Evolutionary conservation across 2,797 vertebrate species (phyloP), one percentile per base, ranked within the genome.

Genomic region (Cyprinodon diabolis): DNA sequence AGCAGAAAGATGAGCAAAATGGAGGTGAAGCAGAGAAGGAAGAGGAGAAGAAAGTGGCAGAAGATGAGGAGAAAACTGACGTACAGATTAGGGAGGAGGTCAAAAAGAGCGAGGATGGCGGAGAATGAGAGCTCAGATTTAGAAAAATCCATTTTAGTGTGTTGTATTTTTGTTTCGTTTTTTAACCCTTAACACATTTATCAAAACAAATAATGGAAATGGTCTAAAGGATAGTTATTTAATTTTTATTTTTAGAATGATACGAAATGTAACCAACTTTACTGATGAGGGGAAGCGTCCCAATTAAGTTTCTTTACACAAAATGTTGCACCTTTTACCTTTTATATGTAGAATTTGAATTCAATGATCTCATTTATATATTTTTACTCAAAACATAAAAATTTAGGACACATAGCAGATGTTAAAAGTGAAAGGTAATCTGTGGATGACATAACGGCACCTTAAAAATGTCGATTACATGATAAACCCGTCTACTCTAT

Each of bases 1-100:
- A 80, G 62, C 30, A 74, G 76, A 66, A 68, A 15, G 81, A 82
- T 25, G 48, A 80, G 45, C 8, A 6, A 0, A 62, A 75, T 0
- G 23, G 45, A n/a, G 81, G 10, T 2, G 82, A 84, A 66, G 56
- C 8, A 0, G 80, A 72, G 3, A 63, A 82, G 35, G 79, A 83
- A 17, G 81, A 78, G 19, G 52, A 76, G 65, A 77, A 74, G 12
- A 15, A 2, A 47, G 6, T 14, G 47, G 49, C 74, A 0, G 30
- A 69, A 57, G 67, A 77, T 43, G 4, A 76, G 3, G 19, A 74
- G 62, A 69, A 77, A 14, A 75, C 47, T 4, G 62, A 76, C 58
- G 78, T 4, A 3, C 35, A 23, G n/a, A n/a, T 1, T 40, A 17
- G n/a, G 37, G 67, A 43, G 25, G 68, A 30, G 43, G n/a, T 45